Evolutionary conservation across 2,113 vertebrate species (phyloP).

Genomic region (Phoxinus phoxinus): DNA sequence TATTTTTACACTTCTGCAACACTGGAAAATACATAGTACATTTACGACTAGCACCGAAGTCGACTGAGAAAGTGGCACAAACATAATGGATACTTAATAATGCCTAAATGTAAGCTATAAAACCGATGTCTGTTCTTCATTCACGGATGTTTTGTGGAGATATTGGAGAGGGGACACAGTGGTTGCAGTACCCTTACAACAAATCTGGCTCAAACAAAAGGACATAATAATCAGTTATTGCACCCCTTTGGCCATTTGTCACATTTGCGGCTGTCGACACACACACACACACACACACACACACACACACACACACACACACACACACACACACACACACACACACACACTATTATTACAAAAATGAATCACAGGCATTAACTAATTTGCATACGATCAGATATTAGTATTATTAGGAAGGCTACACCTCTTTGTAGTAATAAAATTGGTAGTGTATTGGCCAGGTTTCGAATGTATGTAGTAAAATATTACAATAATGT

Average conservation of each 20-base stretch:
- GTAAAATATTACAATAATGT: slow-evolving; percentile 32
- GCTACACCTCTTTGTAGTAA: slow-evolving; percentile 25
- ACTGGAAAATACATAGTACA: slow-evolving; percentile 27
- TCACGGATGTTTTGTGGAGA: slow-evolving; percentile 4
- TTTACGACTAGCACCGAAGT: slow-evolving; percentile 28
- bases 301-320: no score
- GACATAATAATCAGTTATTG: slow-evolving; percentile 9
- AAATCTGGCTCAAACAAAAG: slow-evolving; percentile 29
- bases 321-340: no score
- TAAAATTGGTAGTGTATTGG: slow-evolving; percentile 34
- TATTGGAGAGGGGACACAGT: slow-evolving; percentile 24
- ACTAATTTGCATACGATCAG: not conserved
- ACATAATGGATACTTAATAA: slow-evolving; percentile 20
- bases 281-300: no score
- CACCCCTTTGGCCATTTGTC: slow-evolving; percentile 32
- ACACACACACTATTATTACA: slow-evolving; percentile 1
- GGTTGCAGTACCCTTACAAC: slow-evolving; percentile 42
- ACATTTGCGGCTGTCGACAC: slow-evolving; percentile 18
- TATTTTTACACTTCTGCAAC: not conserved
- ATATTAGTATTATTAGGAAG: slow-evolving; percentile 10
- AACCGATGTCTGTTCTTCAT: slow-evolving; percentile 22
- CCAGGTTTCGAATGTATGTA: slow-evolving; percentile 3
- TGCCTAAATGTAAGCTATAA: not conserved
- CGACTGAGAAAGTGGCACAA: slow-evolving; percentile 27
- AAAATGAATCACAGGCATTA: slow-evolving; percentile 19